These are phyloP conservation scores for Nomada hirtipes DNA, from an alignment of 2,888 invertebrate species.

Conservation along the genomic window DNA sequence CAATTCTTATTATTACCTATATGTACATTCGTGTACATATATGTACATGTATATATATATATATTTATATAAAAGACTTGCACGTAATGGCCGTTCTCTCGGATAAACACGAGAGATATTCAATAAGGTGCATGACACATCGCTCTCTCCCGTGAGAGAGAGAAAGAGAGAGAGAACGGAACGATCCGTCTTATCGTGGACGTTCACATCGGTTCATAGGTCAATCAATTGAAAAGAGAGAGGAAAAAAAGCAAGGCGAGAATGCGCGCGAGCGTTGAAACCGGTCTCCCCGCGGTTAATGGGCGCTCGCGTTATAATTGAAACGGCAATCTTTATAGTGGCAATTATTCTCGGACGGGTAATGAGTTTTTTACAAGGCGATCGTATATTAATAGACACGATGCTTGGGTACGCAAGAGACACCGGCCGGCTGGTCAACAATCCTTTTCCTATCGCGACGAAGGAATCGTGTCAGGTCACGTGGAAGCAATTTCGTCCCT, in stretches of 20 bases:
- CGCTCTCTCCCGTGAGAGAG: not conserved
- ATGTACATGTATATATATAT: no score
- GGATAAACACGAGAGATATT: conserved; percentile 63
- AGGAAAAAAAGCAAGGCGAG: conserved; percentile 3
- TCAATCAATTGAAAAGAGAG: conserved; percentile 57
- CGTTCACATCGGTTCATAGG: conserved; percentile 57
- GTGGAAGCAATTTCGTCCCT: conserved; percentile 23
- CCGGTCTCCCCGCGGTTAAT: conserved; percentile 44
- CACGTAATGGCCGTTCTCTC: conserved; percentile 27
- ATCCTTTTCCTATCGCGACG: conserved; percentile 55
- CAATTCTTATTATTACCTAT: conserved; percentile 34
- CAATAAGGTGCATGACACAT: conserved; percentile 64
- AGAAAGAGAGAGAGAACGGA: conserved; percentile 13
- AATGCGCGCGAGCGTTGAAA: conserved; percentile 31
- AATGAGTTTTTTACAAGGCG: conserved; percentile 43
- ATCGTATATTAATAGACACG: conserved; percentile 58
- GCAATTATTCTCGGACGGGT: conserved; percentile 57
- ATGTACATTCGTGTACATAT: not conserved
- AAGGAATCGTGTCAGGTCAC: conserved; percentile 61
- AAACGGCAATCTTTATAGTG: conserved; percentile 57
- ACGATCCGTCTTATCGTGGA: conserved; percentile 49
- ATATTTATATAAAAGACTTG: not conserved
- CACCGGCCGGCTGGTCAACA: conserved; percentile 35
- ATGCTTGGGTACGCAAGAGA: not conserved
- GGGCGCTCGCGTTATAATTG: conserved; percentile 59